phyloP scores from a whole-genome alignment of 2,888 invertebrate genomes.

The Tenthredo amoena region DNA sequence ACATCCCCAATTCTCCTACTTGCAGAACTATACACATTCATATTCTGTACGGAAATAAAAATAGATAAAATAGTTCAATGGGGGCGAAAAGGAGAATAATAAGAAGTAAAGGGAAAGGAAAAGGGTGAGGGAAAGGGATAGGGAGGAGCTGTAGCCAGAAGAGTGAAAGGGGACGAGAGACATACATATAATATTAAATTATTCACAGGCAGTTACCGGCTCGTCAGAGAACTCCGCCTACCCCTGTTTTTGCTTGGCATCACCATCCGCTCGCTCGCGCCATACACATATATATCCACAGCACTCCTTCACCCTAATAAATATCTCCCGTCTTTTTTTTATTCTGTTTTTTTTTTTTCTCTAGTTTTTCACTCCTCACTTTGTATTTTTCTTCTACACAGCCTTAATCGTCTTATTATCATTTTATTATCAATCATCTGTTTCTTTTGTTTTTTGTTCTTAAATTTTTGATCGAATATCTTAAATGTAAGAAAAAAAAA shows the following conservation, averaged over 20 bases:
- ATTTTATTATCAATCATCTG: neutral
- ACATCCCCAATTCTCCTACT: neutral
- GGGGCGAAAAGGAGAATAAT: neutral
- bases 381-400: neutral
- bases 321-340: conserved; percentile 1
- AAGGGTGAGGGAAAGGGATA: neutral
- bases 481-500: too few relatives aligned
- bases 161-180: conserved; percentile 59
- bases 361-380: neutral
- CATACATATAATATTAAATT: conserved; percentile 67
- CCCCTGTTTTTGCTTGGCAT: conserved; percentile 61
- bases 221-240: conserved; percentile 69
- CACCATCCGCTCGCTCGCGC: neutral
- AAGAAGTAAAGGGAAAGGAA: neutral
- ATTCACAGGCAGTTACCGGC: conserved; percentile 73
- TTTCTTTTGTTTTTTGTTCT: too few relatives aligned
- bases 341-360: neutral
- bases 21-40: neutral
- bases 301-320: conserved; percentile 20
- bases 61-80: neutral
- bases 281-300: neutral
- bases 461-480: too few relatives aligned
- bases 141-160: conserved; percentile 12
- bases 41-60: neutral
- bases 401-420: neutral